Evolutionary conservation across 2,113 vertebrate genomes (phyloP), one percentile per base, ranked within the genome.

Genomic region (Cavia aperea): DNA sequence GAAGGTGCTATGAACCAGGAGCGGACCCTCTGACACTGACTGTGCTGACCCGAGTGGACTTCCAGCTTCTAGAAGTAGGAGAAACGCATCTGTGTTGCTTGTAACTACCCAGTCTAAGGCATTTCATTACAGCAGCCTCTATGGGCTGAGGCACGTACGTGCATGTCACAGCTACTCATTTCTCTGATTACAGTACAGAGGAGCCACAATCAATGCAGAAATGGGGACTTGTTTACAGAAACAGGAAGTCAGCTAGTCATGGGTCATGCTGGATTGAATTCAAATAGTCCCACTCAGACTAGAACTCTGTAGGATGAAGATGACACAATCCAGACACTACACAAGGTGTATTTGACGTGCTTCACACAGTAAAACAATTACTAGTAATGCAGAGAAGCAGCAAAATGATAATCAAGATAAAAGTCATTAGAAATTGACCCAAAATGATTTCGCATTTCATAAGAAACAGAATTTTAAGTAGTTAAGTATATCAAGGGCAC

Each of bases 221-320:
- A 13, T 46, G 33, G 75, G 51, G 56, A n/a, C 24, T 73, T 81
- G 8, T 7, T 92, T 70, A 86, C 4, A 73, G 73, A 85, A 79
- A 36, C 12, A 92, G n/a, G n/a, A 18, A 89, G 84, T n/a, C 46
- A 83, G 56, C 11, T 39, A 33, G 39, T 73, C 21, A 77, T n/a
- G 14, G 23, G 15, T 51, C 23, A 39, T 51, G 29, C 1, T 66
- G 31, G 23, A 43, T n/a, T 39, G 90, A 77, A 24, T 72, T 54
- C 31, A 15, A 63, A 77, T 12, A 79, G 33, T 73, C 24, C 49
- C 56, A 63, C 8, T 88, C 70, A 78, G 60, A 39, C 58, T 51
- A 91, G 81, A 96, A 86, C n/a, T 88, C 24, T 92, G 21, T 58
- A n/a, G 81, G 21, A 56, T 23, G 62, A 81, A 68, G 33, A 75